Base-by-base conservation (phyloP, 2,888 invertebrate genomes). In the Leptopilina syphax region DNA sequence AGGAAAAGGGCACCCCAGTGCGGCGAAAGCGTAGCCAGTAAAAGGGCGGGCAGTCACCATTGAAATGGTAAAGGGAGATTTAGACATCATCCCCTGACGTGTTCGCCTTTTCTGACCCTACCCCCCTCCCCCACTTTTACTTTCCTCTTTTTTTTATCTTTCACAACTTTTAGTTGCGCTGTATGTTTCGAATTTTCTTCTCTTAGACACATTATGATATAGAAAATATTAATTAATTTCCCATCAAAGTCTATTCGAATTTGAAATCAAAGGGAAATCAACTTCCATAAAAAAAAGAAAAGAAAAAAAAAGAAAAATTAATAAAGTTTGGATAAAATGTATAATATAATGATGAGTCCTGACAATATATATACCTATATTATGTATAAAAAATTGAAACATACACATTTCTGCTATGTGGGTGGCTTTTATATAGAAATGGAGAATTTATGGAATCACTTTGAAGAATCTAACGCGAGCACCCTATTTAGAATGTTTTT, bases 31-130 rank as follows among this genome's bases (percentile, higher is more conserved):
- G 86, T 85, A 88, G 87, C 86, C 84, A 85, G 87, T 86, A 85
- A 88, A 90, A 90, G 91, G 91, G 91, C 91, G 91, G 91, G 88
- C 88, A 89, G 87, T 87, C 85, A 88, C 88, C 86, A 85, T 50
- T 87, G 88, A 88, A 90, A 88, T 88, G 88, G 18, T 87, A 88
- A 87, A 87, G 89, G 87, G 88, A 89, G 88, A 92, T 92, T 91
- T 90, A 91, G 91, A 91, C 89, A 88, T 92, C 91, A 92, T 91
- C 89, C 91, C 89, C 89, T 88, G 90, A 89, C 89, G 87, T 87
- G 87, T 84, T 76, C 77, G 87, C 86, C 12, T 50, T 50, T 82
- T 83, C 87, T 88, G 80, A 84, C 85, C 82, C 82, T 80, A 80
- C 67, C 79, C 44, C 82, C 77, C 79, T 79, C 82, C 84, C 65